phyloP scores from a whole-genome alignment of 37 sponge, comb jelly and placozoan species.

The Cliona cf. orientalis region DNA sequence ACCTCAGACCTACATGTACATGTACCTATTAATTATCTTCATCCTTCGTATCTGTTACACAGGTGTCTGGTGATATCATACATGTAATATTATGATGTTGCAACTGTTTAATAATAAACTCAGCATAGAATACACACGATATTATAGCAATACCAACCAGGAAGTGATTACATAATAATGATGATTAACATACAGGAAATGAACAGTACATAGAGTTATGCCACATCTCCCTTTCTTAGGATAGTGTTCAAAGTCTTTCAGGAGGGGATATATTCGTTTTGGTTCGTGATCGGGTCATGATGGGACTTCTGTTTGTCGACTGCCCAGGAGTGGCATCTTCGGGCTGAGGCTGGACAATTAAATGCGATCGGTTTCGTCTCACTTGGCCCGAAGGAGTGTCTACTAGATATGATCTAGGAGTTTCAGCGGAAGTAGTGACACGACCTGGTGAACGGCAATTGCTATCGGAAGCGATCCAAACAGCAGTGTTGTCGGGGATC shows the following conservation, averaged over 20 bases:
- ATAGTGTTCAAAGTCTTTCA: not conserved
- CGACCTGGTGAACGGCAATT: not conserved
- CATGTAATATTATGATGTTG: too few species aligned
- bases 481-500: conserved; percentile 2
- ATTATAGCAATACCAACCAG: too few species aligned
- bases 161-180: too few species aligned
- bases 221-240: conserved; percentile 29
- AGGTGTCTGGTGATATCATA: too few species aligned
- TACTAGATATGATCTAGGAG: conserved; percentile 48
- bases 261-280: not conserved
- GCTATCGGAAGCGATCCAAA: conserved; percentile 27
- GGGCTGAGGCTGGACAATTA: not conserved
- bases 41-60: too few species aligned
- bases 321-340: not conserved
- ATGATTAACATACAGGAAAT: too few species aligned
- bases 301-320: not conserved
- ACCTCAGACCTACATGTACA: too few species aligned
- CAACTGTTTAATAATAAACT: too few species aligned
- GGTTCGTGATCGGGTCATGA: conserved; percentile 1
- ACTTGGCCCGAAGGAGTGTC: conserved; percentile 27
- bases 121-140: too few species aligned
- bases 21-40: too few species aligned
- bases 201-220: too few species aligned
- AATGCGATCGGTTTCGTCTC: conserved; percentile 24
- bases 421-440: conserved; percentile 3